phyloP scores from a whole-genome alignment of 1,140 invertebrate genomes.

The Apis cerana region DNA sequence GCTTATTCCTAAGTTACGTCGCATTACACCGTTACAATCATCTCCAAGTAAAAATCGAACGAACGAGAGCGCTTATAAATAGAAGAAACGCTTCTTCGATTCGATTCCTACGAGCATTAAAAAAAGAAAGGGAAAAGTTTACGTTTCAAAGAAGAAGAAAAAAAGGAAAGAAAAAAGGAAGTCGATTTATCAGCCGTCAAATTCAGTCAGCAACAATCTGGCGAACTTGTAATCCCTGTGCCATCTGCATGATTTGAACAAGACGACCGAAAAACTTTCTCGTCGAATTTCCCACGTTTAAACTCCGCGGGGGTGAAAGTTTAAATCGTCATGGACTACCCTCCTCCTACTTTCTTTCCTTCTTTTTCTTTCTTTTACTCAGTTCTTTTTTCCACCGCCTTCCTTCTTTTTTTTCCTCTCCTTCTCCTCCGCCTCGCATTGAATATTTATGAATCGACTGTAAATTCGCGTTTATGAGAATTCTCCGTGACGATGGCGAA shows the following conservation, averaged over 20 bases:
- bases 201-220: conserved; percentile 54
- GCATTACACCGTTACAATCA: not conserved
- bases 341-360: no score
- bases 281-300: conserved; percentile 61
- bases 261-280: conserved; percentile 68
- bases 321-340: not conserved
- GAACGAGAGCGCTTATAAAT: no score
- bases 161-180: not conserved
- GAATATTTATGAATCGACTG: not conserved
- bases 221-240: conserved; percentile 73
- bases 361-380: no score
- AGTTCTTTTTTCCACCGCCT: no score
- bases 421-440: not conserved
- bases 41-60: no score
- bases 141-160: no score
- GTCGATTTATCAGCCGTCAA: conserved; percentile 61
- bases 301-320: not conserved
- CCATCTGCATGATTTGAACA: conserved; percentile 73
- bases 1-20: not conserved
- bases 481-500: not conserved
- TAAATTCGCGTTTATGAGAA: not conserved
- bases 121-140: no score
- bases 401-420: no score
- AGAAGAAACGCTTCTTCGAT: no score
- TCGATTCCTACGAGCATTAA: no score